Percentiles rank a stretch among this genome's conserved stretches.
phyloP scores from a whole-genome alignment of 2,113 vertebrate genomes.

The Pluvianellus socialis region DNA sequence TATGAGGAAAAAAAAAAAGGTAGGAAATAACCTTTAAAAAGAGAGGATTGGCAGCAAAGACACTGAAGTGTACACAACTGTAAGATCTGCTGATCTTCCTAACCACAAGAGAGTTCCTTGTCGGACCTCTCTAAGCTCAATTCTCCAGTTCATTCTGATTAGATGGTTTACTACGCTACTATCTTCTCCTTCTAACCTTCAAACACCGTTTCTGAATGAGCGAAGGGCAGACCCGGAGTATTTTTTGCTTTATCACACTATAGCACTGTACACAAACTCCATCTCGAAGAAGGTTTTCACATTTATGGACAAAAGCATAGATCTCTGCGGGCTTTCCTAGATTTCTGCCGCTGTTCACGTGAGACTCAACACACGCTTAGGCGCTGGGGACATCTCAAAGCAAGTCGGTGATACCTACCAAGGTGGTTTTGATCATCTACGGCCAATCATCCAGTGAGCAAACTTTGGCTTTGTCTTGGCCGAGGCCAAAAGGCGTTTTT shows the following conservation, averaged over 20 bases:
- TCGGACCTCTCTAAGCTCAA: neutral
- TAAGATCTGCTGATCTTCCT: neutral
- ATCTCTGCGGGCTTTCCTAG: fast-evolving
- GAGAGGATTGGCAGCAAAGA: neutral
- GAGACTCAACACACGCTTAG: fast-evolving
- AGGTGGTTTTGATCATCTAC: neutral
- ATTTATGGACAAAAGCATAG: neutral
- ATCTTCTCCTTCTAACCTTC: neutral
- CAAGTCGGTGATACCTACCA: neutral
- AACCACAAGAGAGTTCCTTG: neutral
- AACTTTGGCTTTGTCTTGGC: neutral
- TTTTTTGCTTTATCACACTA: neutral
- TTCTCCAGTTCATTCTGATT: neutral
- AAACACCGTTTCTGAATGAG: neutral
- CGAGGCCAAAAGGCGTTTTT: fast-evolving
- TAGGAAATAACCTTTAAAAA: conserved; percentile 28
- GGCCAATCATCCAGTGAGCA: fast-evolving
- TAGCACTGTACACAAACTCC: neutral
- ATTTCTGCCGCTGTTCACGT: neutral
- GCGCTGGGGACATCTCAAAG: neutral
- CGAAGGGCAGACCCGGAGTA: neutral
- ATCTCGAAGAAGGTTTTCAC: neutral
- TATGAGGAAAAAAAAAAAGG: neutral
- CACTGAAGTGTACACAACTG: neutral
- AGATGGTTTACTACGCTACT: neutral